Evolutionary conservation across 2,888 invertebrate genomes (phyloP), one percentile per base, ranked within the genome.

Genomic region (Andrena hattorfiana): DNA sequence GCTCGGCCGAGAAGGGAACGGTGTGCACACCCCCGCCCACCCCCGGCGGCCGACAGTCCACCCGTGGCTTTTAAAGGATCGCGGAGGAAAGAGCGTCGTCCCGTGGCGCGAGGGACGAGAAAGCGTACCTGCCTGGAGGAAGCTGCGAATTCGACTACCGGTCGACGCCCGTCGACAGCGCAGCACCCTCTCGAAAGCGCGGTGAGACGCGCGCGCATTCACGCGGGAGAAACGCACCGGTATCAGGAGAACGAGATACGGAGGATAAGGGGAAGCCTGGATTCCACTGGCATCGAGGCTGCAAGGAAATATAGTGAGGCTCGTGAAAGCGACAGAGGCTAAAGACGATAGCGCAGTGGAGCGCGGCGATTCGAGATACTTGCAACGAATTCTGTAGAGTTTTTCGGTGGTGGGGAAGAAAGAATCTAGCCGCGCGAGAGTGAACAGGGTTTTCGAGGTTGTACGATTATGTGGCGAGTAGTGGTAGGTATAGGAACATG

Each of bases 111-210:
- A 6, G 67, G 72, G 63, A 64, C 48, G 48, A 42, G 42, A 16
- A 42, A 62, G 51, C 72, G 86, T 83, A 89, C 88, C 87, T 89
- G 87, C 87, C 89, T 81, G 90, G 87, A 83, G 89, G 89, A 90
- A 89, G 90, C 89, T 88, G 89, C 89, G 90, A 90, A 89, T 92
- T 90, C 92, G 90, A 92, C 93, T 93, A 90, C 88, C 92, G 93
- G 93, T 92, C 92, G 93, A 93, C 93, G 93, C 93, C 93, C 93
- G 93, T 90, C 86, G 87, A 51, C 70, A 77, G 75, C 85, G 84
- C 81, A 78, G 48, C 77, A 77, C 70, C 84, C 81, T 74, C 76
- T 68, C 76, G 76, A 72, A 73, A 77, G 23, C 79, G 75, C 81
- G 79, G 72, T n/a, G 79, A 32, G 72, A 75, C 68, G 83, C 83